Percentiles rank a stretch among this genome's conserved stretches.
These are phyloP conservation scores for Eupithecia centaureata DNA, from an alignment of 2,888 invertebrate genomes.

Conservation along the genomic window DNA sequence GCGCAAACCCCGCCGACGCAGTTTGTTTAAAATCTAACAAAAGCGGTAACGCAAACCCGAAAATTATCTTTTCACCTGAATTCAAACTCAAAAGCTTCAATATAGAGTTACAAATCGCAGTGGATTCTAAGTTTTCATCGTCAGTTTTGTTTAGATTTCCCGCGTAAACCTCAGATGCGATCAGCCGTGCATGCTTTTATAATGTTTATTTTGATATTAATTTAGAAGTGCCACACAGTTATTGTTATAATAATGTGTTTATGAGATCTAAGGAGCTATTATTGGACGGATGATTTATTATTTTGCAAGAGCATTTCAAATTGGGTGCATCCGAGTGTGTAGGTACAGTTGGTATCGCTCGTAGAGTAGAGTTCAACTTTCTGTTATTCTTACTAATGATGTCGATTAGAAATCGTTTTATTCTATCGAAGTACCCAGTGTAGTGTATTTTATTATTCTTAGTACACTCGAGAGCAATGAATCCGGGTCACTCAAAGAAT, in stretches of 20 bases:
- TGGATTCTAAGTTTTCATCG: constrained; percentile 30
- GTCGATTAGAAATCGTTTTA: neutral
- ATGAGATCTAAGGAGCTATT: constrained; percentile 47
- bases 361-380: neutral
- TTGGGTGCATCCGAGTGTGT: constrained; percentile 26
- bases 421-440: too few relatives aligned
- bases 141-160: constrained; percentile 51
- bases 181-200: constrained; percentile 48
- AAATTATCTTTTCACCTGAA: constrained; percentile 54
- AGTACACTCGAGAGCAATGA: too few relatives aligned
- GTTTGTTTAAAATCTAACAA: constrained; percentile 65
- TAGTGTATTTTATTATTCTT: neutral
- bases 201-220: constrained; percentile 61
- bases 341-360: constrained; percentile 30
- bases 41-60: constrained; percentile 49
- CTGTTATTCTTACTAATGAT: constrained; percentile 12
- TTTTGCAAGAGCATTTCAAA: constrained; percentile 39
- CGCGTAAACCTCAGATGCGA: constrained; percentile 50
- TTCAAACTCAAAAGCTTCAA: constrained; percentile 55
- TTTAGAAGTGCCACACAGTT: constrained; percentile 56
- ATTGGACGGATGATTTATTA: constrained; percentile 41
- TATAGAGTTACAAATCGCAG: constrained; percentile 43
- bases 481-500: too few relatives aligned
- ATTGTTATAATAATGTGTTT: constrained; percentile 59
- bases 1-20: constrained; percentile 56